Percentiles rank a stretch among this genome's conserved stretches.
phyloP scores from a whole-genome alignment of 2,888 invertebrate genomes.

The Xestia xanthographa region DNA sequence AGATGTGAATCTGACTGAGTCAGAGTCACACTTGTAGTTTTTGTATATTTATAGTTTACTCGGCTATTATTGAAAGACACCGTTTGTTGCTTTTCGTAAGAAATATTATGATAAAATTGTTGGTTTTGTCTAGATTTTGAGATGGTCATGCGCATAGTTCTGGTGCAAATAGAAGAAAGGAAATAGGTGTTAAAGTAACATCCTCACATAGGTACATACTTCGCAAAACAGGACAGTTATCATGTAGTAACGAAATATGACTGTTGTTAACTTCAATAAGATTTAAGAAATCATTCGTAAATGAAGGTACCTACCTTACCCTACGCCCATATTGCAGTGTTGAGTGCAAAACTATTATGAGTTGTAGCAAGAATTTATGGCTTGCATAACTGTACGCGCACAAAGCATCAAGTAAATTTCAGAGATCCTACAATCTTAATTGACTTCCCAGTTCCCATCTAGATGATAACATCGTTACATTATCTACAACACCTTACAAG shows the following conservation, averaged over 20 bases:
- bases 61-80: conserved; percentile 30
- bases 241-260: not conserved
- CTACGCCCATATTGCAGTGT: not conserved
- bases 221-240: not conserved
- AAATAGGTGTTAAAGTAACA: not conserved
- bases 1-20: conserved; percentile 16
- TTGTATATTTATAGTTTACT: conserved; percentile 26
- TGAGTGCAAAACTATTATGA: not conserved
- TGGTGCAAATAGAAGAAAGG: not conserved
- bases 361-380: not conserved
- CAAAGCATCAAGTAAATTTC: conserved; percentile 2
- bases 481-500: conserved; percentile 37
- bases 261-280: not conserved
- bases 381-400: not conserved
- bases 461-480: conserved; percentile 20
- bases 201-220: not conserved
- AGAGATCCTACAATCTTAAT: not conserved
- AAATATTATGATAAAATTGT: conserved; percentile 14
- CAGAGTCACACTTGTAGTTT: conserved; percentile 1
- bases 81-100: conserved; percentile 13
- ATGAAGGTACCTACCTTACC: no score
- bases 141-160: not conserved
- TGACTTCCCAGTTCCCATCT: conserved; percentile 28
- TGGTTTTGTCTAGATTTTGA: conserved; percentile 14
- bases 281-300: not conserved